Percentiles rank a stretch among this genome's conserved stretches.
Evolutionary conservation across 2,113 vertebrate species (phyloP).

Genomic region (Pipra filicauda): DNA sequence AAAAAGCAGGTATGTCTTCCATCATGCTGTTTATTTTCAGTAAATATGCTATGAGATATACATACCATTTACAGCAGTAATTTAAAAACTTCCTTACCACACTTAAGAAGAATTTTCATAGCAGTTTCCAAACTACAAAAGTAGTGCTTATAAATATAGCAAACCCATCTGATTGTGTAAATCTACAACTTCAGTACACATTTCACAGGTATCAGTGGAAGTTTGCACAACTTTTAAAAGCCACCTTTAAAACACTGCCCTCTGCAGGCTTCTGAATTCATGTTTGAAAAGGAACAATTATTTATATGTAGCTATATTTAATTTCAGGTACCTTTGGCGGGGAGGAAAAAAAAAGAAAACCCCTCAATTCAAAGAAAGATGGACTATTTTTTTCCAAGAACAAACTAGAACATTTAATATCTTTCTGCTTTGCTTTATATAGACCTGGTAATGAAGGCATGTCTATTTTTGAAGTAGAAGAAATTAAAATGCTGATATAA

Average conservation of each 20-base stretch:
- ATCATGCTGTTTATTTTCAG: background rate
- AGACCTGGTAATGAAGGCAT: background rate
- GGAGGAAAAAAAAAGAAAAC: background rate
- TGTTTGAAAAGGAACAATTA: background rate
- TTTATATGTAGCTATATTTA: background rate
- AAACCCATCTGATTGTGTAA: rapidly evolving
- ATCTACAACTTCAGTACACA: rapidly evolving
- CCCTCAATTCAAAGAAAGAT: background rate
- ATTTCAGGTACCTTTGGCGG: background rate
- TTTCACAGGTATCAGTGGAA: rapidly evolving
- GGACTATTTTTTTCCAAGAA: background rate
- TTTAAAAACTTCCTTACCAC: background rate
- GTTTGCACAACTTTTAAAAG: background rate
- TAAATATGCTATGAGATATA: background rate
- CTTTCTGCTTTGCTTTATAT: background rate
- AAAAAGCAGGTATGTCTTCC: background rate
- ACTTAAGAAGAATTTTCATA: background rate
- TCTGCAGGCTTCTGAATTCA: background rate
- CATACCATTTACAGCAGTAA: background rate
- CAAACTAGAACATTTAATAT: background rate
- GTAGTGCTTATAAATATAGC: background rate
- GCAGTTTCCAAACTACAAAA: background rate
- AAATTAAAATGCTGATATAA: background rate
- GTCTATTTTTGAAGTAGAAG: background rate
- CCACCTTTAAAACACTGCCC: background rate